phyloP scores from a whole-genome alignment of 2,797 vertebrate genomes.

The Chelidonichthys spinosus region DNA sequence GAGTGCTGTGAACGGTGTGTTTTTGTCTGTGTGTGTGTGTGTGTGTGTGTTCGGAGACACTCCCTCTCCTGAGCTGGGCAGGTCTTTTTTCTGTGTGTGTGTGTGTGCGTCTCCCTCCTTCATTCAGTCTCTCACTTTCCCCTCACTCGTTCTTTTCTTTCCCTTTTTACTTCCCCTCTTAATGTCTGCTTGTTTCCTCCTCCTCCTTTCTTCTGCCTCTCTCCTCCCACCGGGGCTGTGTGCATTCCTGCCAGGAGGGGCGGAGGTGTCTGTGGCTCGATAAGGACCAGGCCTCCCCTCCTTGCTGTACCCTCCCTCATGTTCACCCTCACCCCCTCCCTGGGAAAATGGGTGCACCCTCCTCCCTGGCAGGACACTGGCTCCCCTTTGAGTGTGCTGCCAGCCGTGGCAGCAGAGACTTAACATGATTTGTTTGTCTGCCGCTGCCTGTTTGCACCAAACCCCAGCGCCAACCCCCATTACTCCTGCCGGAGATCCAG shows the following conservation, averaged over 20 bases:
- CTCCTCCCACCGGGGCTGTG: slow-evolving; percentile 69
- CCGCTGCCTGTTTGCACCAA: slow-evolving; percentile 75
- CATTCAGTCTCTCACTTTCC: slow-evolving; percentile 69
- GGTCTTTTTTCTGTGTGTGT: slow-evolving; percentile 41
- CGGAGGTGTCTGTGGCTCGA: slow-evolving; percentile 81
- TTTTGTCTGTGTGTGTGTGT: slow-evolving; percentile 55
- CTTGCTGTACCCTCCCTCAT: slow-evolving; percentile 55
- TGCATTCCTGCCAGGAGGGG: slow-evolving; percentile 87
- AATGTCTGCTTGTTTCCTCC: slow-evolving; percentile 74
- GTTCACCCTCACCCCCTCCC: slow-evolving; percentile 78
- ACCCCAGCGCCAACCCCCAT: slow-evolving; percentile 62
- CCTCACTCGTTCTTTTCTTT: slow-evolving; percentile 67
- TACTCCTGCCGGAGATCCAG: slow-evolving; percentile 60
- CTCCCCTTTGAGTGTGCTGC: slow-evolving; percentile 73
- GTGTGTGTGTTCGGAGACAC: slow-evolving; percentile 61
- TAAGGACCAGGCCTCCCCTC: slow-evolving; percentile 76
- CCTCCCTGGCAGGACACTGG: slow-evolving; percentile 73
- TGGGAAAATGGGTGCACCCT: slow-evolving; percentile 79
- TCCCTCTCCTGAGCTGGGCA: slow-evolving; percentile 62
- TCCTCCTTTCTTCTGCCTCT: slow-evolving; percentile 64
- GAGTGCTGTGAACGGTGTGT: slow-evolving; percentile 71
- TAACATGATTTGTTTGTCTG: slow-evolving; percentile 81
- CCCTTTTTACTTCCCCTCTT: slow-evolving; percentile 70
- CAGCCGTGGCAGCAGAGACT: slow-evolving; percentile 78
- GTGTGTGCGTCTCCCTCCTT: slow-evolving; percentile 46